Percentiles rank a stretch among this genome's conserved stretches.
phyloP scores from a whole-genome alignment of 1,140 invertebrate genomes.

The Metaphire vulgaris region DNA sequence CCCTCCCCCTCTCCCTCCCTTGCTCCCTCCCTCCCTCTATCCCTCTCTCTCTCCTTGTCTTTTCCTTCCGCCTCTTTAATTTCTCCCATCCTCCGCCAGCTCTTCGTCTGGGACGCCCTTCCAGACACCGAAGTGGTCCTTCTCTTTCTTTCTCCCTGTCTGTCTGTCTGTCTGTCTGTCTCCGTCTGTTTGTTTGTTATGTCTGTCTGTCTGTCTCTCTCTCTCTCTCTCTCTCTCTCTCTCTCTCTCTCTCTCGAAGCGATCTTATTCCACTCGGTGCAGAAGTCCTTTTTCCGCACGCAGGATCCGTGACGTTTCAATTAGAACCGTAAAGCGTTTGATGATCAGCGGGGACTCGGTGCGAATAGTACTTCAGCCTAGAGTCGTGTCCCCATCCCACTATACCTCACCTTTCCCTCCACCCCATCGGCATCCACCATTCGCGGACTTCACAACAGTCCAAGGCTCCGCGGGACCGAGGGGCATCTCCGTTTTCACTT shows the following conservation, averaged over 20 bases:
- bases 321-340: too few relatives aligned
- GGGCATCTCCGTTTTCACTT: too few relatives aligned
- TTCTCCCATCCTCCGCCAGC: neutral
- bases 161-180: neutral
- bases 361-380: too few relatives aligned
- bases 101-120: neutral
- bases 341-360: too few relatives aligned
- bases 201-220: neutral
- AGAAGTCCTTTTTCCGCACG: too few relatives aligned
- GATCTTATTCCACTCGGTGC: too few relatives aligned
- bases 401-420: neutral
- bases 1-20: conserved; percentile 8
- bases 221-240: neutral
- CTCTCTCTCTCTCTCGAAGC: neutral
- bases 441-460: too few relatives aligned
- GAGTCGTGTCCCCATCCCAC: neutral
- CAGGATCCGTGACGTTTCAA: too few relatives aligned
- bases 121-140: neutral
- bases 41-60: conserved; percentile 1
- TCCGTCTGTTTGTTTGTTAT: neutral
- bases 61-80: neutral
- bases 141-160: neutral
- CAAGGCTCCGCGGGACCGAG: too few relatives aligned
- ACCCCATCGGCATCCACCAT: too few relatives aligned
- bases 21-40: conserved; percentile 5